These are phyloP conservation scores for Leptoteleia sp. DNA, from an alignment of 1,140 invertebrate genomes.

Conservation along the genomic window DNA sequence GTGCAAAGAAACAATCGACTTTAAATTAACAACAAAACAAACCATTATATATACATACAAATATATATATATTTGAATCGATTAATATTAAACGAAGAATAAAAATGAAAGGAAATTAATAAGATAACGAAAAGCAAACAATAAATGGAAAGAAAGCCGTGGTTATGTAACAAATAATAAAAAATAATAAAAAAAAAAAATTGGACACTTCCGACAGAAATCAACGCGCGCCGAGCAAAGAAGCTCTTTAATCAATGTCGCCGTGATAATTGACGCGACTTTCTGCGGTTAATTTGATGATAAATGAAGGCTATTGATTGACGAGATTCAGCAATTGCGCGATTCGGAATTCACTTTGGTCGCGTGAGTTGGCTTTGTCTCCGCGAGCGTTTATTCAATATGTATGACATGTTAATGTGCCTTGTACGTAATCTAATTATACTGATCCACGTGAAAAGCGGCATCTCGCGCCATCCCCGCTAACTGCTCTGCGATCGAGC, in stretches of 20 bases:
- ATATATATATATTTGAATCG: no score
- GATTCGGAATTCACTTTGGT: conserved; percentile 24
- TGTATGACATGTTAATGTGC: conserved; percentile 78
- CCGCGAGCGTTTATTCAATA: conserved; percentile 73
- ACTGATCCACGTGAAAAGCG: conserved; percentile 72
- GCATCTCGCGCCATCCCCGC: conserved; percentile 14
- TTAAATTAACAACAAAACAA: no score
- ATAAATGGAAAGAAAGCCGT: no score
- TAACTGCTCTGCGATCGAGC: conserved; percentile 11
- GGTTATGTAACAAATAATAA: no score
- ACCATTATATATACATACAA: no score
- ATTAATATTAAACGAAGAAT: no score
- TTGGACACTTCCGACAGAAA: no score
- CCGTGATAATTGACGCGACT: conserved; percentile 13
- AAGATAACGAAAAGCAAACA: no score
- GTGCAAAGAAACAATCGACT: no score
- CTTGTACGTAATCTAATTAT: conserved; percentile 78
- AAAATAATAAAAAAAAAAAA: no score
- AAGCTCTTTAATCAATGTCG: conserved; percentile 13
- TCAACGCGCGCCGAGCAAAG: background rate
- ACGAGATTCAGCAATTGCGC: conserved; percentile 15
- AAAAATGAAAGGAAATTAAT: no score
- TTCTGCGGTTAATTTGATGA: conserved; percentile 24
- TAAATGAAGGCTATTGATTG: conserved; percentile 32
- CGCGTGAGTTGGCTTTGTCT: conserved; percentile 41